phyloP scores from a whole-genome alignment of 2,113 vertebrate genomes.

The Campylomormyrus tamandua region DNA sequence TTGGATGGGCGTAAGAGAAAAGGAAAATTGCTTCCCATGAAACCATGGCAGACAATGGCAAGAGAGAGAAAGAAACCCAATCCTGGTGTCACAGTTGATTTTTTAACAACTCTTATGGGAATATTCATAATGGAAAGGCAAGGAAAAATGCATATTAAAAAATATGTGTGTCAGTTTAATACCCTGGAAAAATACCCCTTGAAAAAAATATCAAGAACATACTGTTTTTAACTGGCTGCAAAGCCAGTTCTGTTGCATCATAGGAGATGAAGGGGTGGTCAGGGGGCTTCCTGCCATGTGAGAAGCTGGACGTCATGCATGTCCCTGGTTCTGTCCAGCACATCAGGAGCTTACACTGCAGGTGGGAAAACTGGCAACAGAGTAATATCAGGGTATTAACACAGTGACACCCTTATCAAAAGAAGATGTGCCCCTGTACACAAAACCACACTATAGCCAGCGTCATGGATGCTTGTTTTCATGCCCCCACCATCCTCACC shows the following conservation, averaged over 20 bases:
- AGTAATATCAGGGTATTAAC: constrained; percentile 67
- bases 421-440: constrained; percentile 42
- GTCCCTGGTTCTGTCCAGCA: constrained; percentile 50
- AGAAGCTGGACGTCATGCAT: constrained; percentile 44
- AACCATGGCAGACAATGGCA: not conserved
- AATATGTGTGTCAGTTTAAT: not conserved
- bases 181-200: not conserved
- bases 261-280: constrained; percentile 23
- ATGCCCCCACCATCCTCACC: not conserved
- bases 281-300: constrained; percentile 38
- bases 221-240: constrained; percentile 41
- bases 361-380: constrained; percentile 59
- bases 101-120: not conserved
- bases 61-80: not conserved
- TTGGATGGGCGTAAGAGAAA: not conserved
- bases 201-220: constrained; percentile 35
- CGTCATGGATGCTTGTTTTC: constrained; percentile 25
- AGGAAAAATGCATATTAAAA: not conserved
- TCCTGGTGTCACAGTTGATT: not conserved
- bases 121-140: not conserved
- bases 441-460: constrained; percentile 42
- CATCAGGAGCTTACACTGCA: constrained; percentile 70
- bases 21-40: not conserved
- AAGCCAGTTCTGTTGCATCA: constrained; percentile 19
- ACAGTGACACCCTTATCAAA: constrained; percentile 45